These are phyloP conservation scores for Epicampocera succincta DNA, from an alignment of 2,888 invertebrate genomes.

Conservation along the genomic window DNA sequence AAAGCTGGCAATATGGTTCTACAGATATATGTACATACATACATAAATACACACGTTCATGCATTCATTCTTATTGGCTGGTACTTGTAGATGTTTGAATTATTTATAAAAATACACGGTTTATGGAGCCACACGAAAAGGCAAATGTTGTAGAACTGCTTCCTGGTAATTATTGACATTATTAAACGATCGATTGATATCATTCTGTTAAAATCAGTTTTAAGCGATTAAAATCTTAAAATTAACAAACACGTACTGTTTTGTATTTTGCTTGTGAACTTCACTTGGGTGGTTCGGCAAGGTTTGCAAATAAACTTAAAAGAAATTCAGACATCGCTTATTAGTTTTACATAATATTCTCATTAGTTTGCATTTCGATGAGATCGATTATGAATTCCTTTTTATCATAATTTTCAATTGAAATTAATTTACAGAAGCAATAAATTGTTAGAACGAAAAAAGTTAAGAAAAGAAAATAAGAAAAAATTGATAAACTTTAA, in stretches of 20 bases:
- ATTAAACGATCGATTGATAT: slow-evolving; percentile 67
- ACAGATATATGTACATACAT: slow-evolving; percentile 26
- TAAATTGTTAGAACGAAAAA: no score
- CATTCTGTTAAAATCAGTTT: slow-evolving; percentile 58
- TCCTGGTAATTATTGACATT: slow-evolving; percentile 68
- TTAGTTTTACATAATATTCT: slow-evolving; percentile 35
- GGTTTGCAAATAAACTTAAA: neutral
- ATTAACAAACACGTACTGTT: slow-evolving; percentile 54
- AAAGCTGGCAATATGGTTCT: slow-evolving; percentile 50
- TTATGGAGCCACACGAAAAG: slow-evolving; percentile 2
- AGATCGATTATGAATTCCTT: neutral
- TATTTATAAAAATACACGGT: slow-evolving; percentile 29
- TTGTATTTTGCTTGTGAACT: slow-evolving; percentile 13
- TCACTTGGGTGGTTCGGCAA: slow-evolving; percentile 47
- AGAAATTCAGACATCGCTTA: neutral
- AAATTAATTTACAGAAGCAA: no score
- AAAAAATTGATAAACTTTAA: no score
- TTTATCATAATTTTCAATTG: neutral
- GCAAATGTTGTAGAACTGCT: slow-evolving; percentile 61
- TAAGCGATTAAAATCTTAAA: slow-evolving; percentile 42
- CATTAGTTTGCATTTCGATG: slow-evolving; percentile 36
- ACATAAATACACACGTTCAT: no score
- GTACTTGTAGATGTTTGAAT: slow-evolving; percentile 29
- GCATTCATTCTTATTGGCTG: neutral
- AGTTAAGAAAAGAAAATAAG: no score